Base-by-base conservation (phyloP, 2,888 invertebrate species). In the Drosophila niveifrons region DNA sequence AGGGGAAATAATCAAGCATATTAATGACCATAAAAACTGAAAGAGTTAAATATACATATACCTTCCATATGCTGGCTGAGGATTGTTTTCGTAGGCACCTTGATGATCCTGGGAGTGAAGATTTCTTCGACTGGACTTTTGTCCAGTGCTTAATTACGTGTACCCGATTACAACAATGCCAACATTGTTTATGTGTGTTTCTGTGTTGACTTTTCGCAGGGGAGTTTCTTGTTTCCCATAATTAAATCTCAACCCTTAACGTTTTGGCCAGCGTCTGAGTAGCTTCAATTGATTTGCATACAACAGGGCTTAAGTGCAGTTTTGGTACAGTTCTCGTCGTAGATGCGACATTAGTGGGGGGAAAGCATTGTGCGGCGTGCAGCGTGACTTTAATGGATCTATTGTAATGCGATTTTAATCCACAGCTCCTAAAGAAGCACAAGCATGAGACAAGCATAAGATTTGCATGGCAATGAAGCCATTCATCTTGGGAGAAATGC, bases 1-100 rank as follows among this genome's bases (percentile, higher is more conserved):
- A 66, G 39, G 89, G 90, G 88, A 90, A 86, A 90, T 90, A 90
- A 90, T 90, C 88, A 90, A 90, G 88, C 89, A 89, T 88, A 88
- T 90, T 90, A 90, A 90, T 90, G 90, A 88, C 88, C 88, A 90
- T 82, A 80, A 86, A 88, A 74, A 76, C 82, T 80, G 79, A 80
- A 89, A 86, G 89, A 89, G 88, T 89, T 89, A 89, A 89, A 88
- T 82, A 56, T 44, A 52, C 47, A 34, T 48, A 41, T 18, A 17
- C 39, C 43, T 43, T 56, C 34, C 41, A 55, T 64, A 88, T 80
- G 84, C 81, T 62, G 84, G 78, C 83, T 57, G 59, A 51, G 41
- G 13, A 15, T 13, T 15, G 39, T 41, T 51, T 53, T n/a, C 36
- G 55, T 68, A 72, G 72, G 67, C 68, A 75, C 72, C 74, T 75